Evolutionary conservation across 2,888 invertebrate genomes (phyloP), one percentile per base, ranked within the genome.

Genomic region (Tetragonisca angustula): DNA sequence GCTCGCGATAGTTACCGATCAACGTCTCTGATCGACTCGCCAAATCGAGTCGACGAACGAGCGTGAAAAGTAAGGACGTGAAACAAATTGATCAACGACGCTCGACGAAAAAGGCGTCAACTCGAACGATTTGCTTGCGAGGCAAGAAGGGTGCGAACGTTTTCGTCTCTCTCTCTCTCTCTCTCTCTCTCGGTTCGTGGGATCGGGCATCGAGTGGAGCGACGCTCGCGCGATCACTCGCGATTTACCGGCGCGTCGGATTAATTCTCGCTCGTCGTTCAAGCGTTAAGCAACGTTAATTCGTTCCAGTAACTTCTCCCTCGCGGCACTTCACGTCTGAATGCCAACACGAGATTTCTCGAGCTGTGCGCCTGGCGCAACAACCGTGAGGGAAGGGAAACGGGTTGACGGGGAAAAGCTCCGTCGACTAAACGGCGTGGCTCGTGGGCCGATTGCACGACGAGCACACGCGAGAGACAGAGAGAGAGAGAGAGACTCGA

Each of bases 201-300:
- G 69, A 69, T 50, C 75, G 32, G 49, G 77, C 27, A 71, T 78
- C 77, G 74, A 73, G 52, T 17, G 59, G 71, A 56, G 52, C 67
- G 69, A 79, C 56, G 43, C 43, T 43, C 43, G 43, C 9, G 17
- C 71, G 84, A 84, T 84, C 75, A 49, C 32, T 59, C 75, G 82
- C 84, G 82, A 84, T 82, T 84, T 84, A 82, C 50, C 84, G 72
- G 75, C 72, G 84, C 78, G 84, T 84, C 78, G 83, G 69, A 84
- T 84, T 84, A 82, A 82, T 84, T 82, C 84, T 84, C 83, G 64
- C 69, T 64, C 78, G 84, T 72, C 78, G 56, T 80, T 84, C 80
- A 68, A 81, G 84, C 84, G 76, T 85, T 78, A 80, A 85, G 84
- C 75, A 77, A 80, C 84, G 84, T 84, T 80, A 85, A 85, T 75